A percentile compares a stretch with the other conserved stretches of the same genome.
These are phyloP conservation scores for Drosophila sproati DNA, from an alignment of 1,140 invertebrate genomes.

Conservation along the genomic window DNA sequence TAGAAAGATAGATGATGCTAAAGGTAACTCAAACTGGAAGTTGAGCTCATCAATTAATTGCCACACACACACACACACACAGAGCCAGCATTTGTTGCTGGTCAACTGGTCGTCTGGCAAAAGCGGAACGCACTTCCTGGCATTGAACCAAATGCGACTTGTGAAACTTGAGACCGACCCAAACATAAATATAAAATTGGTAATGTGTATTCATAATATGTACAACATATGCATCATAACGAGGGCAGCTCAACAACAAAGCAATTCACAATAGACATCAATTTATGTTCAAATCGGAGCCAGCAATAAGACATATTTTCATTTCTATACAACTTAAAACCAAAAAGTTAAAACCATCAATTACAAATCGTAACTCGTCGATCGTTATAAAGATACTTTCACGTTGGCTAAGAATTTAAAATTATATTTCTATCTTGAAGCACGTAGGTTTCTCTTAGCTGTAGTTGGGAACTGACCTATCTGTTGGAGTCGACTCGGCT, in stretches of 20 bases:
- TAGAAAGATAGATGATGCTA: slow-evolving; percentile 18
- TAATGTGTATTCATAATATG: slow-evolving; percentile 19
- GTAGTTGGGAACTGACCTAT: not conserved
- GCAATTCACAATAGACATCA: not conserved
- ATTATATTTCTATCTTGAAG: no score
- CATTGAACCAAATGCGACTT: slow-evolving; percentile 73
- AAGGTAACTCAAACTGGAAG: slow-evolving; percentile 54
- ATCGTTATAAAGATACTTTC: no score
- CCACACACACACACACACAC: not conserved
- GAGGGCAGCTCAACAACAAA: slow-evolving; percentile 33
- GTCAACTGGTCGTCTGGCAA: slow-evolving; percentile 34
- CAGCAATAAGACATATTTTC: not conserved
- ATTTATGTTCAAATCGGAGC: no score
- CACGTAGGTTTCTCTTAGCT: no score
- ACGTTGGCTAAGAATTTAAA: no score
- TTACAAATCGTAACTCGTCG: no score
- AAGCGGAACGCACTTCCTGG: slow-evolving; percentile 79
- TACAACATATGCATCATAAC: slow-evolving; percentile 6
- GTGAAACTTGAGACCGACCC: slow-evolving; percentile 69
- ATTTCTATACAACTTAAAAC: not conserved
- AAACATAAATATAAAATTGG: slow-evolving; percentile 42
- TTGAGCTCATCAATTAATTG: slow-evolving; percentile 59
- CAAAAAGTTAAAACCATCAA: not conserved
- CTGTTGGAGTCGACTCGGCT: not conserved
- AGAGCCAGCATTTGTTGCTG: slow-evolving; percentile 58